Conservation (phyloP, 2,797 vertebrate species). For the Esox masquinongy region DNA sequence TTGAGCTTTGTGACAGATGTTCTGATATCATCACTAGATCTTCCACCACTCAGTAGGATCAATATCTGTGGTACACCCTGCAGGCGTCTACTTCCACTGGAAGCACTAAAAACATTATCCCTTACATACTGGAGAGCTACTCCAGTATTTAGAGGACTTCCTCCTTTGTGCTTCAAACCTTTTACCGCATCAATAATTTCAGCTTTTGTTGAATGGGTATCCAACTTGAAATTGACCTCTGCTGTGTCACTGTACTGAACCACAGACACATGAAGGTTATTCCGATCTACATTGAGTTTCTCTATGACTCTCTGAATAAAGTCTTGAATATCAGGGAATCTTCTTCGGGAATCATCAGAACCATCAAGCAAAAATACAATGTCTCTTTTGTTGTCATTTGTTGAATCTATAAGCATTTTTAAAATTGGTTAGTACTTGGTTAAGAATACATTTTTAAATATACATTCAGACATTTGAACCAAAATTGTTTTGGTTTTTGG, state of each 20-base stretch:
- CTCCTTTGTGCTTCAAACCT: constrained; percentile 70
- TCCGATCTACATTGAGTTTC: constrained; percentile 58
- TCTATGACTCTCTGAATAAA: constrained; percentile 68
- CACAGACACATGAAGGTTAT: constrained; percentile 66
- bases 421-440: constrained; percentile 27
- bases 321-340: constrained; percentile 66
- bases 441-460: constrained; percentile 2
- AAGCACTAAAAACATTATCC: constrained; percentile 62
- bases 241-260: constrained; percentile 72
- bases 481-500: not conserved
- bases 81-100: constrained; percentile 69
- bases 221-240: constrained; percentile 67
- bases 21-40: constrained; percentile 76
- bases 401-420: constrained; percentile 43
- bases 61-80: constrained; percentile 75
- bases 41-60: constrained; percentile 71
- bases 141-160: constrained; percentile 70
- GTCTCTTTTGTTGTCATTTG: constrained; percentile 68
- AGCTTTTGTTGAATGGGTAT: constrained; percentile 53
- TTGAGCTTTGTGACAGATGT: constrained; percentile 64
- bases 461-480: constrained; percentile 2
- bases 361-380: constrained; percentile 80
- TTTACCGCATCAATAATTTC: constrained; percentile 63
- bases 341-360: constrained; percentile 66
- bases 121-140: constrained; percentile 71